Conservation (phyloP, 2,113 vertebrate species). For the Hepsetus odoe region DNA sequence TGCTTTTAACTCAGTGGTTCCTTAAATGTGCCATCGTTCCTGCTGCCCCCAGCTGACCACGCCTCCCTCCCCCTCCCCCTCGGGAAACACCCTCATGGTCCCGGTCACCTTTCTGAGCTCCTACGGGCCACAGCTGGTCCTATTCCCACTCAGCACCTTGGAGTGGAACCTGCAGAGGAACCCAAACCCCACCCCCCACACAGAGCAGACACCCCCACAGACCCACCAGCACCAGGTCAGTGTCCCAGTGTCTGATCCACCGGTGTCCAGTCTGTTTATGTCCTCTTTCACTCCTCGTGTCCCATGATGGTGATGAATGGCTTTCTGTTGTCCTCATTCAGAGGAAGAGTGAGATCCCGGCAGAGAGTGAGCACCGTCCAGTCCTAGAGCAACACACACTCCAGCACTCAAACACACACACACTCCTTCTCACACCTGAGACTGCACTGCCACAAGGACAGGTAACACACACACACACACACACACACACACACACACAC, state of each 20-base stretch:
- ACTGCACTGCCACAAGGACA: slow-evolving; percentile 20
- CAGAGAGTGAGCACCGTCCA: slow-evolving; percentile 3
- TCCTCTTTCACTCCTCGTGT: too few species aligned
- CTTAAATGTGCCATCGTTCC: background rate
- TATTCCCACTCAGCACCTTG: slow-evolving; percentile 24
- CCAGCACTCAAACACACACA: background rate
- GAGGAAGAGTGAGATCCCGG: background rate
- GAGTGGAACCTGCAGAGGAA: slow-evolving; percentile 8
- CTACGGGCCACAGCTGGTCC: slow-evolving; percentile 23
- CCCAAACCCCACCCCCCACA: background rate
- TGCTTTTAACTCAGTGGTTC: background rate
- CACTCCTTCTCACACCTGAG: slow-evolving; percentile 8
- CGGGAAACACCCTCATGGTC: slow-evolving; percentile 14
- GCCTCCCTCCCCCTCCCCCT: background rate
- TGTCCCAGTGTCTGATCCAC: background rate
- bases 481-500: background rate
- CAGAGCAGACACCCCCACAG: background rate
- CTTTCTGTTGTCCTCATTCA: background rate
- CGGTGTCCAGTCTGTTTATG: background rate
- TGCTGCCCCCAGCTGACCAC: background rate
- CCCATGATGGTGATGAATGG: background rate
- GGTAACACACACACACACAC: background rate
- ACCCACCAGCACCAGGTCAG: background rate
- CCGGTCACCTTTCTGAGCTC: slow-evolving; percentile 32
- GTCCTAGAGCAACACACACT: slow-evolving; percentile 20